phyloP scores from a whole-genome alignment of 2,888 invertebrate genomes.

The Lycocerus yunnanus region DNA sequence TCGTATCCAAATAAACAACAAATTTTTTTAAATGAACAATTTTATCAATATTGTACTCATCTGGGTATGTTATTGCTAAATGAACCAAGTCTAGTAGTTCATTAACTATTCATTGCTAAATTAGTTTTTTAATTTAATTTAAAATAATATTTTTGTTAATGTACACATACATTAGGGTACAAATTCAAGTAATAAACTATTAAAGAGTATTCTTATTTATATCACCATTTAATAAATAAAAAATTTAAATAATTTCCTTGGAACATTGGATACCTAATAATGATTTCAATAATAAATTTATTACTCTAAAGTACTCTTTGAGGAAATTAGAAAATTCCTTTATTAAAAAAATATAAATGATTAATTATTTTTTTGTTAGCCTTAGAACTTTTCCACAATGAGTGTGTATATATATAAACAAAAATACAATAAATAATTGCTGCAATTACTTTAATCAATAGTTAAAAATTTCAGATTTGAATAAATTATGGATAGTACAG shows the following conservation, averaged over 20 bases:
- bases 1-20: too few relatives aligned
- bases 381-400: neutral
- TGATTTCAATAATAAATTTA: neutral
- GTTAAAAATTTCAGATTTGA: neutral
- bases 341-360: neutral
- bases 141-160: too few relatives aligned
- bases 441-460: conserved; percentile 16
- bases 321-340: neutral
- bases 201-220: neutral
- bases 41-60: too few relatives aligned
- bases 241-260: neutral
- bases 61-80: too few relatives aligned
- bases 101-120: too few relatives aligned
- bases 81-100: too few relatives aligned
- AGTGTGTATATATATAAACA: neutral
- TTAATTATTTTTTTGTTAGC: neutral
- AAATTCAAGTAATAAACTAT: neutral
- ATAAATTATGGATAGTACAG: neutral
- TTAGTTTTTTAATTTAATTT: neutral
- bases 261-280: neutral
- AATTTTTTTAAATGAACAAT: too few relatives aligned
- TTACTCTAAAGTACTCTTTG: neutral
- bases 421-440: neutral
- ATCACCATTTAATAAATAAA: neutral
- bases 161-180: neutral